Conservation (phyloP, 2,888 invertebrate species). For the Sacculina carcini region DNA sequence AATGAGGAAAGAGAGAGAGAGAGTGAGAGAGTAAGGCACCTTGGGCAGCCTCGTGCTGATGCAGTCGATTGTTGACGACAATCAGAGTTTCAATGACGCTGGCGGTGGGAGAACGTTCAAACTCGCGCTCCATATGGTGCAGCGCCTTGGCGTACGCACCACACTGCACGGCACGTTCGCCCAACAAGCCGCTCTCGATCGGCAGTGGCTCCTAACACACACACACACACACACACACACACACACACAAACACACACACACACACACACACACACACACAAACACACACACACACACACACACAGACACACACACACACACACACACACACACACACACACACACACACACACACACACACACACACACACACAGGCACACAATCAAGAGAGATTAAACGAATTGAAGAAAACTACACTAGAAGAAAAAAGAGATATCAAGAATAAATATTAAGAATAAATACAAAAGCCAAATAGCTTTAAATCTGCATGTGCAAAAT, state of each 20-base stretch:
- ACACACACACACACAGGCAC: no score
- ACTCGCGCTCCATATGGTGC: constrained; percentile 80
- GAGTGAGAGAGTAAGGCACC: constrained; percentile 7
- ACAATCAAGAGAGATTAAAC: no score
- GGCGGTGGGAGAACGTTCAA: constrained; percentile 49
- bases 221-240: no score
- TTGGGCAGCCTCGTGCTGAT: constrained; percentile 81
- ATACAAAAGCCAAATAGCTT: not conserved
- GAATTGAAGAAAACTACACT: constrained; percentile 11
- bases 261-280: no score
- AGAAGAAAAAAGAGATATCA: not conserved
- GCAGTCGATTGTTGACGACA: constrained; percentile 89
- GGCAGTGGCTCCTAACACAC: constrained; percentile 56
- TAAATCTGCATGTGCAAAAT: not conserved
- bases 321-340: no score
- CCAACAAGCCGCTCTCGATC: constrained; percentile 56
- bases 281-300: no score
- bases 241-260: no score
- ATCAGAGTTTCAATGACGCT: constrained; percentile 79
- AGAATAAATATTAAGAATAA: not conserved
- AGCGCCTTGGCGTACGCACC: constrained; percentile 56
- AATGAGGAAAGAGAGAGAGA: no score
- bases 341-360: no score
- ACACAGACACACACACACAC: no score
- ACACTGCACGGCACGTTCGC: constrained; percentile 82